Evolutionary conservation across 2,797 vertebrate genomes (phyloP).

Genomic region (Anabas testudineus): DNA sequence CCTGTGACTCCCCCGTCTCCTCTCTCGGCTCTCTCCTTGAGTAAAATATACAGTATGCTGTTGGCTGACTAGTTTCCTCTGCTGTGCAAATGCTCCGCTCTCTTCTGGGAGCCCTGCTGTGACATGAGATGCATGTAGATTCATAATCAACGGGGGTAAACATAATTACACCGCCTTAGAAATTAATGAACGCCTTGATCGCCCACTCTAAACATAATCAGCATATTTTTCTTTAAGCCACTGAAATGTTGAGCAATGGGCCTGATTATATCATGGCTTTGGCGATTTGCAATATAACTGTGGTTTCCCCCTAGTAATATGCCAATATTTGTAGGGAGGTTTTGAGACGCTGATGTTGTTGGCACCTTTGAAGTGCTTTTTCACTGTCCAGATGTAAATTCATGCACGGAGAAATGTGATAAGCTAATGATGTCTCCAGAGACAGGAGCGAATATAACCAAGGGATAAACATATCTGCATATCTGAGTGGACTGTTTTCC

Average conservation of each 20-base stretch:
- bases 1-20: slow-evolving; percentile 23
- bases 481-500: slow-evolving; percentile 55
- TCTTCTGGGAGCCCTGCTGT: slow-evolving; percentile 42
- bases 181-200: slow-evolving; percentile 77
- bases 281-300: slow-evolving; percentile 21
- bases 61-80: slow-evolving; percentile 34
- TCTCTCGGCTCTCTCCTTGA: slow-evolving; percentile 35
- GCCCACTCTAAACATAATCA: slow-evolving; percentile 62
- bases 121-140: slow-evolving; percentile 59
- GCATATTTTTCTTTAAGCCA: slow-evolving; percentile 63
- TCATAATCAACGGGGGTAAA: slow-evolving; percentile 66
- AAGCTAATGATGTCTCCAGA: slow-evolving; percentile 80
- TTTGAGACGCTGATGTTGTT: slow-evolving; percentile 59
- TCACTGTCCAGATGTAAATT: slow-evolving; percentile 76
- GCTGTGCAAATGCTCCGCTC: slow-evolving; percentile 27
- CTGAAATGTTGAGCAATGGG: slow-evolving; percentile 17
- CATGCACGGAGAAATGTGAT: slow-evolving; percentile 68
- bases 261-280: slow-evolving; percentile 42
- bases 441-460: slow-evolving; percentile 49
- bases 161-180: slow-evolving; percentile 66
- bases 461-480: slow-evolving; percentile 73
- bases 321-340: slow-evolving; percentile 39
- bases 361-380: slow-evolving; percentile 76
- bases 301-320: slow-evolving; percentile 33
- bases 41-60: slow-evolving; percentile 36